phyloP scores from a whole-genome alignment of 2,113 vertebrate genomes.

The Mesoclemmys tuberculata region DNA sequence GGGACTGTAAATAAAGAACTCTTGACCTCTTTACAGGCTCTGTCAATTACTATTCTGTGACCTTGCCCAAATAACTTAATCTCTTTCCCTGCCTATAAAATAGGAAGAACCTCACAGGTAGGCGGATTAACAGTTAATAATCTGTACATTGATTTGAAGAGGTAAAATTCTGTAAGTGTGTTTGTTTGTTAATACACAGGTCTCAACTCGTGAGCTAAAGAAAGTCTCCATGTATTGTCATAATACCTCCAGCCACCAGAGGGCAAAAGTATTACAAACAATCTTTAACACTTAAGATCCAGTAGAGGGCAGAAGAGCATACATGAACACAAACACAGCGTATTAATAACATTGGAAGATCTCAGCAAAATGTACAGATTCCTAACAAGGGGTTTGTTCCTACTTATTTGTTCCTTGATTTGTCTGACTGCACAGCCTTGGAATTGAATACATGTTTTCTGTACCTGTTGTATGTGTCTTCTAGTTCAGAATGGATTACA shows the following conservation, averaged over 20 bases:
- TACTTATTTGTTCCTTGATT: rapidly evolving
- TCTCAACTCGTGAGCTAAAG: neutral
- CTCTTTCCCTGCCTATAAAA: neutral
- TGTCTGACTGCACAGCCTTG: neutral
- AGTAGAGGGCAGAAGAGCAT: slow-evolving; percentile 22
- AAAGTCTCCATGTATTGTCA: neutral
- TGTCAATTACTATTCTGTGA: neutral
- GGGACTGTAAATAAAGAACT: neutral
- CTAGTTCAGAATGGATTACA: neutral
- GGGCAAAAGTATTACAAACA: neutral
- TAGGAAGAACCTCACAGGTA: neutral
- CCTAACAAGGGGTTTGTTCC: neutral
- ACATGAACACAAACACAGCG: neutral
- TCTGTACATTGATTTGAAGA: slow-evolving; percentile 62
- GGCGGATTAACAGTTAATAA: slow-evolving; percentile 50
- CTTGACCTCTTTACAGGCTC: neutral
- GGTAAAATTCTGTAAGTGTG: slow-evolving; percentile 2
- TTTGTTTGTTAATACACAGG: neutral
- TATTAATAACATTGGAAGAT: neutral
- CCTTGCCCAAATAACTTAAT: neutral
- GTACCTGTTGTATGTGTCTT: neutral
- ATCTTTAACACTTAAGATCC: neutral
- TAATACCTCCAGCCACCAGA: neutral
- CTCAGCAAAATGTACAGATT: neutral
- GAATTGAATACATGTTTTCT: neutral